Percentiles rank a stretch among this genome's conserved stretches.
Evolutionary conservation across 2,797 vertebrate genomes (phyloP).

Genomic region (Eidolon dupreanum): DNA sequence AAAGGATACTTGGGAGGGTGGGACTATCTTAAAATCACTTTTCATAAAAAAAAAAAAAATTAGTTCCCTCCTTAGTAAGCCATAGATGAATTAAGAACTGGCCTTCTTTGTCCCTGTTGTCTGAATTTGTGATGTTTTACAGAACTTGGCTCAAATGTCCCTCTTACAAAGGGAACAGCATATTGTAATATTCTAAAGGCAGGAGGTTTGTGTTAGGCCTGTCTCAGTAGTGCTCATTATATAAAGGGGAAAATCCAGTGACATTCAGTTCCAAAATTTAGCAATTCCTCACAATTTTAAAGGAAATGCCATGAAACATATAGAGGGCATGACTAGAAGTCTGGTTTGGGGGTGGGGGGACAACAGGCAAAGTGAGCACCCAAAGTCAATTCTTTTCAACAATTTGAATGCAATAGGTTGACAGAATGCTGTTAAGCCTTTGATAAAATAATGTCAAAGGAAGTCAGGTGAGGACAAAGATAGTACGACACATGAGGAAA

Average conservation of each 20-base stretch:
- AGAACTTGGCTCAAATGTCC: conserved; percentile 2
- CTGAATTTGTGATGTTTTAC: neutral
- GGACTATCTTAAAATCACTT: neutral
- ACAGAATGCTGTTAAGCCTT: neutral
- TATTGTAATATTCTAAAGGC: neutral
- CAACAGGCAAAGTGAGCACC: neutral
- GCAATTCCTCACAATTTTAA: neutral
- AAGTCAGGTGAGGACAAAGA: neutral
- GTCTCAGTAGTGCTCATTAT: neutral
- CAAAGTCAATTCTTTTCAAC: neutral
- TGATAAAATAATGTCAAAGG: neutral
- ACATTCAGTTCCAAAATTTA: neutral
- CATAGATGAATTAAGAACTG: neutral
- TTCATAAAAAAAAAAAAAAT: neutral
- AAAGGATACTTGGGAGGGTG: neutral
- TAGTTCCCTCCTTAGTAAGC: neutral
- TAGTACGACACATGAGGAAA: neutral
- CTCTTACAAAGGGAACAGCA: neutral
- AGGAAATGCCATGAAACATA: neutral
- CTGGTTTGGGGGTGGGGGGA: neutral
- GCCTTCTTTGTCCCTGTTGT: neutral
- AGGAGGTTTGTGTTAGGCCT: neutral
- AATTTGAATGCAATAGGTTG: neutral
- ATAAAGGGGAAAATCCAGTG: neutral
- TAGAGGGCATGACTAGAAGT: neutral